Conservation (phyloP, 2,113 vertebrate species). For the Lates calcarifer region DNA sequence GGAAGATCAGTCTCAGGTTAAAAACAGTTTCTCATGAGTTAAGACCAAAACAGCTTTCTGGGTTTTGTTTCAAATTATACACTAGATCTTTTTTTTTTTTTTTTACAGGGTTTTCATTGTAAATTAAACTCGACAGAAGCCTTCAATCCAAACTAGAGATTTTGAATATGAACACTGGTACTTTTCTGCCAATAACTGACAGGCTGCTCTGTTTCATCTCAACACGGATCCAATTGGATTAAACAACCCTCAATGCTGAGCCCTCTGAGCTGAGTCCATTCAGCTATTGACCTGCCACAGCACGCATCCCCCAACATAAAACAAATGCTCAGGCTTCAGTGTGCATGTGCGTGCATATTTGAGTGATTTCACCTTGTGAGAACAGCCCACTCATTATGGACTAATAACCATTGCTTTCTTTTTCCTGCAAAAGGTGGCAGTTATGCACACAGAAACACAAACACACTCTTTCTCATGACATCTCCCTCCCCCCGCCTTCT, state of each 20-base stretch:
- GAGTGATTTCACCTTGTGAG: conserved; percentile 30
- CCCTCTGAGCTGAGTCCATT: conserved; percentile 30
- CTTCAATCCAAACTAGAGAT: conserved; percentile 21
- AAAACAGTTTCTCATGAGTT: conserved; percentile 2
- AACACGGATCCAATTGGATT: conserved; percentile 49
- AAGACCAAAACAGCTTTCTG: conserved; percentile 23
- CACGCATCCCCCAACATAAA: conserved; percentile 26
- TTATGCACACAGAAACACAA: conserved; percentile 12
- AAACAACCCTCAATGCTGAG: conserved; percentile 43
- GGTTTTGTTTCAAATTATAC: conserved; percentile 30
- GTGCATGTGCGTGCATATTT: conserved; percentile 25
- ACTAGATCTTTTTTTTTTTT: too few species aligned
- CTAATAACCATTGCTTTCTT: conserved; percentile 8
- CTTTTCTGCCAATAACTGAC: conserved; percentile 39
- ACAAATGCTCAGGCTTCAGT: conserved; percentile 48
- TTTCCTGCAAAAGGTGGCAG: conserved; percentile 34
- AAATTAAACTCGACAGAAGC: conserved; percentile 38
- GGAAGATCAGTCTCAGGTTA: conserved; percentile 13
- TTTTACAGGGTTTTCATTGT: conserved; percentile 24
- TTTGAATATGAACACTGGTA: conserved; percentile 21
- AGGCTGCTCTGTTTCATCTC: conserved; percentile 50
- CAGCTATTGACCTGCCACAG: conserved; percentile 39
- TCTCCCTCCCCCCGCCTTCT: background rate
- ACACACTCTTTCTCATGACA: background rate
- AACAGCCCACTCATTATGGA: conserved; percentile 35